Base-by-base conservation (phyloP, 2,113 vertebrate species). In the Rhinoderma darwinii region DNA sequence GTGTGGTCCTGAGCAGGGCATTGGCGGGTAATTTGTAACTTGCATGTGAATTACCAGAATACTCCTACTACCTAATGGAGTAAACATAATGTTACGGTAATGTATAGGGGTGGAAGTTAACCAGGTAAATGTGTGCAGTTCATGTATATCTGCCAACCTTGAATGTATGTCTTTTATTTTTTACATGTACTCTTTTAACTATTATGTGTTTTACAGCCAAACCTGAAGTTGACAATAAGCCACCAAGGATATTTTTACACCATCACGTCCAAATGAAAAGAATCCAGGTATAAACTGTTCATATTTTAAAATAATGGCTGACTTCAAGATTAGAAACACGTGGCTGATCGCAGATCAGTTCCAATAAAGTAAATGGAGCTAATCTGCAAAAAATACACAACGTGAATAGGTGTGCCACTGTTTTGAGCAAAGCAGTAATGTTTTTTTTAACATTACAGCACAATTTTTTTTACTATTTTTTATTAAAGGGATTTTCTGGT, bases 221-320 rank as follows among this genome's bases (percentile, higher is more conserved):
- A 50, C 39, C 87, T 30, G 4, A 59, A 1, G 86, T 93, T 0
- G 90, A 92, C 51, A 91, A 75, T 59, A 92, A 59, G 37, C 84
- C 90, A 39, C 89, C 90, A n/a, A 0, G 1, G 35, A 76, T 61
- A 0, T 88, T 89, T 50, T 74, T 83, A 18, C 88, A 91, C 35
- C 30, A 51, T 35, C 14, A 59, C 20, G 22, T 56, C 72, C 56
- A 74, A 61, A 25, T 61, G 68, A 82, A 61, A 47, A 72, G 56
- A 59, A 51, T 43, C 14, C 74, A 85, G 73, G 54, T 44, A 87
- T n/a, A 17, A 14, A 37, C 18, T 74, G 0, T 18, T 41, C 20
- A 22, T 25, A 72, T 72, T 41, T 72, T 41, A 39, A 22, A 22
- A 70, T 3, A 37, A 37, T 72, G 18, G 0, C 18, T 72, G 37